Evolutionary conservation across 2,113 vertebrate species (phyloP).

Genomic region (Capricornis sumatraensis): DNA sequence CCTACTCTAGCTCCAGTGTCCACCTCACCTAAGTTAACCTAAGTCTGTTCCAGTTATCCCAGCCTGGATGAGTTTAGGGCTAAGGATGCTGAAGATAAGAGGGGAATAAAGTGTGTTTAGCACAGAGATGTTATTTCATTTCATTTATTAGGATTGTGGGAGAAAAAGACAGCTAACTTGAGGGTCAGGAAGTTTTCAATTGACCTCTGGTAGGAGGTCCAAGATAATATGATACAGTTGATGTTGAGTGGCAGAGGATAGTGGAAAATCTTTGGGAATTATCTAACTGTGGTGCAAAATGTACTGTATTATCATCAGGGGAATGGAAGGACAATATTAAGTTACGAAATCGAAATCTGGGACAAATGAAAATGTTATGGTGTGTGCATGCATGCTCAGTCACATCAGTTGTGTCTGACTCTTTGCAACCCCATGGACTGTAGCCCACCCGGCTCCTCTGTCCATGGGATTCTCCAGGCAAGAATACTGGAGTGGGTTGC

Average conservation of each 20-base stretch:
- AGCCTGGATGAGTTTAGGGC: background rate
- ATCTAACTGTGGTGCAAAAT: background rate
- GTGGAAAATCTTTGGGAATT: background rate
- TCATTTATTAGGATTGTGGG: background rate
- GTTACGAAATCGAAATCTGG: background rate
- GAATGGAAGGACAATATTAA: background rate
- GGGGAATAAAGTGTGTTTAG: background rate
- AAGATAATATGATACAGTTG: background rate
- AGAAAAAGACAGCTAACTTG: background rate
- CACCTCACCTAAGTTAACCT: background rate
- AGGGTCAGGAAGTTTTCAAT: background rate
- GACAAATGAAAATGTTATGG: background rate
- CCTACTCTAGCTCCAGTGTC: background rate
- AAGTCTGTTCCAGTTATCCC: background rate
- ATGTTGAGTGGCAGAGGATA: background rate
- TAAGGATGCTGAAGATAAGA: background rate
- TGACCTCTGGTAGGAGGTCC: background rate
- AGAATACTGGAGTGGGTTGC: background rate
- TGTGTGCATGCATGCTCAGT: background rate
- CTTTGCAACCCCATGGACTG: background rate
- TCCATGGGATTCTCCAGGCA: background rate
- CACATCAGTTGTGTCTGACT: background rate
- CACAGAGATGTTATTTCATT: background rate
- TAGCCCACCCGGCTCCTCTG: background rate
- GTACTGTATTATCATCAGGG: background rate